These are phyloP conservation scores for Apodemus speciosus DNA, from an alignment of 2,113 vertebrate species.

Conservation along the genomic window DNA sequence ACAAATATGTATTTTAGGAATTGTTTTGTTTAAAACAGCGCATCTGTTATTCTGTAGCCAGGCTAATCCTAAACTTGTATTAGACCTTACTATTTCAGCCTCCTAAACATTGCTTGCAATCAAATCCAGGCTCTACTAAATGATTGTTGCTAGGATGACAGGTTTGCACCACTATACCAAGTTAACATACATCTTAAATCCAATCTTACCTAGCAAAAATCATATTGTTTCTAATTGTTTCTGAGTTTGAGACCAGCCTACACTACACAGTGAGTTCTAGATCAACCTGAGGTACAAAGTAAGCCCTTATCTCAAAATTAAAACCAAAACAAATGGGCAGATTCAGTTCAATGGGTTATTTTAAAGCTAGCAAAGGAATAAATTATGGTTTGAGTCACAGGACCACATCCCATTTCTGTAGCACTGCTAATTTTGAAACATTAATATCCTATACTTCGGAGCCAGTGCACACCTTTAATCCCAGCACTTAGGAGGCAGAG, in stretches of 20 bases:
- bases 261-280: not conserved
- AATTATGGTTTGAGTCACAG: conserved; percentile 48
- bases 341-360: conserved; percentile 41
- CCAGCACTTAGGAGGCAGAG: not conserved
- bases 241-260: not conserved
- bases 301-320: not conserved
- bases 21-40: not conserved
- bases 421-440: conserved; percentile 13
- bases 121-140: not conserved
- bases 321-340: not conserved
- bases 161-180: not conserved
- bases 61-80: not conserved
- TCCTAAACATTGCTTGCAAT: not conserved
- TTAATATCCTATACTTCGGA: not conserved
- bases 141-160: not conserved
- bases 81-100: not conserved
- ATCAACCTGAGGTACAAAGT: not conserved
- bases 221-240: not conserved
- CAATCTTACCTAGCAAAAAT: not conserved
- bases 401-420: not conserved
- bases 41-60: not conserved
- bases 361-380: conserved; percentile 49
- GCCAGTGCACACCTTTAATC: not conserved
- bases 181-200: not conserved
- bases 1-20: not conserved